phyloP scores from a whole-genome alignment of 2,888 invertebrate species.

The Cheilosia vulpina region DNA sequence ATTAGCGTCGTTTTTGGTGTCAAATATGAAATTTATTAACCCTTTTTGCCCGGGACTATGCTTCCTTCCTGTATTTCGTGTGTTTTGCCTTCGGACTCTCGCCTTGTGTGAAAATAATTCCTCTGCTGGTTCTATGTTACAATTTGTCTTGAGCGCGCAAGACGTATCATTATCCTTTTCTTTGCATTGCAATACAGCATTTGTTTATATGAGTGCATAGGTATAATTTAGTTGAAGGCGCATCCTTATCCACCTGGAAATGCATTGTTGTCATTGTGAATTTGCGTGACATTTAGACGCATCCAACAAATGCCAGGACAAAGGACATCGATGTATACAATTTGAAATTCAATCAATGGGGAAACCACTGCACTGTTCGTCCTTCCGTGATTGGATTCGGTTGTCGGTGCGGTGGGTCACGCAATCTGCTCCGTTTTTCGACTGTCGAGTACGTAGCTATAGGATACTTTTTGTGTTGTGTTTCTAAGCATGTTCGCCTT shows the following conservation, averaged over 20 bases:
- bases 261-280: slow-evolving; percentile 5
- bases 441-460: not conserved
- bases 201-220: slow-evolving; percentile 1
- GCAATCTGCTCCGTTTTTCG: slow-evolving; percentile 19
- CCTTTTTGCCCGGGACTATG: slow-evolving; percentile 55
- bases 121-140: slow-evolving; percentile 16
- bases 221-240: slow-evolving; percentile 14
- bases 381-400: slow-evolving; percentile 21
- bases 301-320: slow-evolving; percentile 27
- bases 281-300: not conserved
- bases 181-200: slow-evolving; percentile 22
- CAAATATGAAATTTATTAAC: slow-evolving; percentile 68
- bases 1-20: slow-evolving; percentile 68
- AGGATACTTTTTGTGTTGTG: slow-evolving; percentile 12
- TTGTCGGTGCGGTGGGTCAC: slow-evolving; percentile 38
- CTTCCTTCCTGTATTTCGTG: slow-evolving; percentile 48
- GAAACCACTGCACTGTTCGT: not conserved
- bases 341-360: slow-evolving; percentile 2
- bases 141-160: slow-evolving; percentile 45
- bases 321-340: not conserved
- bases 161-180: slow-evolving; percentile 55
- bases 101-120: slow-evolving; percentile 3
- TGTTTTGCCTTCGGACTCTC: slow-evolving; percentile 8
- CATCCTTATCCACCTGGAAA: slow-evolving; percentile 10
- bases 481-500: slow-evolving; percentile 54